Percentiles rank a stretch among this genome's conserved stretches.
Conservation (phyloP, 2,888 invertebrate species). For the Lapara coniferarum region DNA sequence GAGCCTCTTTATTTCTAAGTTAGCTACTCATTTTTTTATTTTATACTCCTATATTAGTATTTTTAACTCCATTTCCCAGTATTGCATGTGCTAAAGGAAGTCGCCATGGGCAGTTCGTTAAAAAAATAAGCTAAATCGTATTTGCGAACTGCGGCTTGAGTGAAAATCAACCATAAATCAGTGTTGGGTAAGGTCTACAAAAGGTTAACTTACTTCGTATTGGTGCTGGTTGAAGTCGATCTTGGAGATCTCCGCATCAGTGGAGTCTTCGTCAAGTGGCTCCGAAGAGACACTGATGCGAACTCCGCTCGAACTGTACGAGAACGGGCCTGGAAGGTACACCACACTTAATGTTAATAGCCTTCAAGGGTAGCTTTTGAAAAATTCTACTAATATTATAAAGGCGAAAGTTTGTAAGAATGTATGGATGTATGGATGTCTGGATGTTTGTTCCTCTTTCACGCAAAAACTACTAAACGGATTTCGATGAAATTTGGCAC, state of each 20-base stretch:
- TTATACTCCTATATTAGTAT: too few relatives aligned
- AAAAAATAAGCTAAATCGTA: too few relatives aligned
- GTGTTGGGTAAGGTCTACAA: too few relatives aligned
- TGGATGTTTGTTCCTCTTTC: too few relatives aligned
- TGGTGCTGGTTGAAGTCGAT: slow-evolving; percentile 87
- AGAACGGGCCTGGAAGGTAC: slow-evolving; percentile 71
- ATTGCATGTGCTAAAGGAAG: background rate
- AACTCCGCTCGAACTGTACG: slow-evolving; percentile 79
- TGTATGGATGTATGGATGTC: too few relatives aligned
- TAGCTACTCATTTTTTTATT: background rate
- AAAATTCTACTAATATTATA: too few relatives aligned
- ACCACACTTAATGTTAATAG: background rate
- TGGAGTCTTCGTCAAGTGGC: slow-evolving; percentile 86
- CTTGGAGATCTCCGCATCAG: slow-evolving; percentile 91
- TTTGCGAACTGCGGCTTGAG: too few relatives aligned
- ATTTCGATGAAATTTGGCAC: too few relatives aligned
- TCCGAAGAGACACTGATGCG: slow-evolving; percentile 84
- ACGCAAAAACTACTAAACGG: too few relatives aligned
- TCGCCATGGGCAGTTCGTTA: too few relatives aligned
- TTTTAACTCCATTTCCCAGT: too few relatives aligned
- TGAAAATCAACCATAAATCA: background rate
- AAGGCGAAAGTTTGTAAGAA: too few relatives aligned
- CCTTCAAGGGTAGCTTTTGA: background rate
- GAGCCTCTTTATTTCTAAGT: background rate
- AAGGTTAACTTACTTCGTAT: slow-evolving; percentile 60